Evolutionary conservation across 2,113 vertebrate genomes (phyloP), one percentile per base, ranked within the genome.

Genomic region (Calyptommatus sinebrachiatus): DNA sequence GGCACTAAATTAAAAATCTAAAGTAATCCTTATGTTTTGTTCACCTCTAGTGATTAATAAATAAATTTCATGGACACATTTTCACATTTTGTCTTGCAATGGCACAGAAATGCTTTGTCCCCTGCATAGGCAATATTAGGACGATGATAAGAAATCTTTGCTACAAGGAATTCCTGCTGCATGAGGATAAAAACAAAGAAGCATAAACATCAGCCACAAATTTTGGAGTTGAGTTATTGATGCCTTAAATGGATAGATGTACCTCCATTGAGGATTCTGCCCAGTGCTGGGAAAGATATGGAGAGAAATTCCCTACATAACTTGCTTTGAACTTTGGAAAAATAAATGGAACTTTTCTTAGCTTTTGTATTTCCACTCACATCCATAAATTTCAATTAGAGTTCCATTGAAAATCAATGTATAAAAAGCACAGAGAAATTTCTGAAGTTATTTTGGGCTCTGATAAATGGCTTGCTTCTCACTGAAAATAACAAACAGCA

Each of bases 391-490:
- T 80, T 74, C 63, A 74, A 80, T 80, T 80, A 74, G 41, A 31
- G 29, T 80, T 80, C 63, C 63, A 80, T 45, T 67, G 71, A 74
- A 80, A 74, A 80, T 80, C 79, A 68, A 80, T 80, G 31, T 60
- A 68, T 74, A 80, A 48, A 80, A 60, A 60, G 63, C 71, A 80
- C 46, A 74, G 65, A 60, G 50, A 74, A 67, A 61, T 28, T 67
- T 74, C 63, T 68, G 65, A 67, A 66, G 50, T 81, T 81, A 73
- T 80, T 81, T 81, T 73, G 68, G 50, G 70, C 28, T 73, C 78
- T 80, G 70, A 53, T 8, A 73, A 80, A 80, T 73, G 61, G 78
- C 7, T 62, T 72, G 69, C 45, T 53, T 26, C 24, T 24, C 31
- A 22, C 21, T 22, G 22, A 31, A 79, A 65, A 72, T n/a, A 53